phyloP scores from a whole-genome alignment of 2,888 invertebrate genomes.

The Nephrotoma appendiculata region DNA sequence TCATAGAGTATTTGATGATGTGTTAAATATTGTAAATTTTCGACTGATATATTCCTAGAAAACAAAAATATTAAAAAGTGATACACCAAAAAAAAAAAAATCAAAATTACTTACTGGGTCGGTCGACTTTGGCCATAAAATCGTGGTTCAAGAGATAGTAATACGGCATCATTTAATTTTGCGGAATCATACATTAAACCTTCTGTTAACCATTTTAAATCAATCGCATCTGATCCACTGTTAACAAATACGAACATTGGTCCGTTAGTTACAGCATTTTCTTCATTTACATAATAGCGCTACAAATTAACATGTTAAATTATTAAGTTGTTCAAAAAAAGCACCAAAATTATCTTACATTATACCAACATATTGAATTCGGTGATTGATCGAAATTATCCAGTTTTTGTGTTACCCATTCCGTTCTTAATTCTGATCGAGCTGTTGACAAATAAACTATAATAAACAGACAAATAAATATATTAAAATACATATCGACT shows the following conservation, averaged over 20 bases:
- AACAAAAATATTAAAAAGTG: neutral
- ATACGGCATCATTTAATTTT: neutral
- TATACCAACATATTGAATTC: neutral
- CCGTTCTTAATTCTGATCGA: neutral
- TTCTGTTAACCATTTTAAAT: neutral
- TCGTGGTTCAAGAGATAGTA: neutral
- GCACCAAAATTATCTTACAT: neutral
- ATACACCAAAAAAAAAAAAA: neutral
- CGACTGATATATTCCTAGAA: neutral
- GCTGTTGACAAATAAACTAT: neutral
- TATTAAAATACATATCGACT: neutral
- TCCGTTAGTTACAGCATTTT: neutral
- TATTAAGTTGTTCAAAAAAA: neutral
- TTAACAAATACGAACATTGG: neutral
- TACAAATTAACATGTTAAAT: neutral
- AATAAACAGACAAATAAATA: neutral
- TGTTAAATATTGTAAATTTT: neutral
- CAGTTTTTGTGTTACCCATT: neutral
- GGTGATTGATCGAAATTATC: neutral
- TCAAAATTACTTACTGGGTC: neutral
- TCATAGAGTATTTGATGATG: neutral
- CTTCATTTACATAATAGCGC: neutral
- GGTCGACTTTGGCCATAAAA: neutral
- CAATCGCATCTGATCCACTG: neutral
- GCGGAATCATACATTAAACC: neutral